Evolutionary conservation across 2,797 vertebrate genomes (phyloP), one percentile per base, ranked within the genome.

Genomic region (Florisuga fusca): DNA sequence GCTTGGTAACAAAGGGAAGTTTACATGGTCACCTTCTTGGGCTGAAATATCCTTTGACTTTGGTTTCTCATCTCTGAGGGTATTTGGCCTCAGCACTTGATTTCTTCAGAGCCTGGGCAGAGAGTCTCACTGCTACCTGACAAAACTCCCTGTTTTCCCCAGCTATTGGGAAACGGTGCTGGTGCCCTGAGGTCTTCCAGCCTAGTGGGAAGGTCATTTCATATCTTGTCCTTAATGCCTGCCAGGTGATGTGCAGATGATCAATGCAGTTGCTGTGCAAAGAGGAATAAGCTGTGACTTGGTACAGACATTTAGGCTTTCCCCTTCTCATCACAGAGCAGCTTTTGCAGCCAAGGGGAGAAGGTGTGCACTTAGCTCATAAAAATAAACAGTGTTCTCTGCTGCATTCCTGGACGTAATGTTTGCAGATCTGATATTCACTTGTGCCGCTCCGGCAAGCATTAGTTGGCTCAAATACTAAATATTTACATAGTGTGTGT

Each of bases 361-460:
- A 93, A 96, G 92, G 94, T 94, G 89, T 92, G 80, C 91, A 79
- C 79, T 95, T 90, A 81, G 87, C 85, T 96, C 94, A 90, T 81
- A 93, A 96, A 96, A 96, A 96, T 93, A 93, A 95, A 96, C 73
- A 94, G 34, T 10, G 10, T 84, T 96, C 87, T 73, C 66, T 57
- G 59, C 92, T 91, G 63, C 92, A 91, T 97, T 96, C 87, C 92
- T 88, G 87, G 84, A 92, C 76, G 11, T 94, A 94, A 94, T 94
- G 48, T 93, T 95, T 93, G 94, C 92, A 95, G 94, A 86, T 84
- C 85, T 94, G 89, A 95, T 95, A 93, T n/a, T 97, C 91, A 85
- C 94, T 95, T 67, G 51, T 91, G 92, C 91, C 34, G 12, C 85
- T 91, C 73, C 8, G 0, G 77, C 91, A 91, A 84, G 94, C 5